Evolutionary conservation across 2,797 vertebrate genomes (phyloP).

Genomic region (Salarias fasciatus): DNA sequence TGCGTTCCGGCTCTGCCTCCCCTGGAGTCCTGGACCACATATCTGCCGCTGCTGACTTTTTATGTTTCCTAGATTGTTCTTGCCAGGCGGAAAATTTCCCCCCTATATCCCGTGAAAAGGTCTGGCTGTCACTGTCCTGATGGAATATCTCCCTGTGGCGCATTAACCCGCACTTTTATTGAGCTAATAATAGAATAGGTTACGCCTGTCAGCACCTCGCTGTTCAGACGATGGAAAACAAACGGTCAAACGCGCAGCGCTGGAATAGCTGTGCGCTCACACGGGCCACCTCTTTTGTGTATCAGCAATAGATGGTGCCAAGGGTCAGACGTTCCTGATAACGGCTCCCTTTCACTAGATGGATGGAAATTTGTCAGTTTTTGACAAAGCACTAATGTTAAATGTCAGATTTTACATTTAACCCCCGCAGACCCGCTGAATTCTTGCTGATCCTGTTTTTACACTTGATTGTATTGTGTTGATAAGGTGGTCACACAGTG

Average conservation of each 20-base stretch:
- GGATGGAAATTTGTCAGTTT: constrained; percentile 23
- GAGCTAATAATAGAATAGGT: constrained; percentile 86
- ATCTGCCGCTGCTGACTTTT: constrained; percentile 65
- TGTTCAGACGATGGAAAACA: constrained; percentile 74
- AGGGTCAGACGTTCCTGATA: constrained; percentile 37
- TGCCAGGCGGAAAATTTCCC: constrained; percentile 71
- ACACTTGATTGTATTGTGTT: constrained; percentile 6
- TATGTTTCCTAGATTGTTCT: constrained; percentile 71
- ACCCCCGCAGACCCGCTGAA: constrained; percentile 1
- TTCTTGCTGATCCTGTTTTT: constrained; percentile 17
- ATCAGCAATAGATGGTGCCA: constrained; percentile 20
- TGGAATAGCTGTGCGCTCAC: constrained; percentile 44
- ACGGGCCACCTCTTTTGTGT: constrained; percentile 47
- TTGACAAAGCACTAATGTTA: background rate
- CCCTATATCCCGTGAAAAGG: constrained; percentile 75
- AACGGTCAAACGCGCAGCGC: constrained; percentile 63
- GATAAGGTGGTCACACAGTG: no score
- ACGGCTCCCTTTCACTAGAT: constrained; percentile 28
- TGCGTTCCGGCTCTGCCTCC: constrained; percentile 13
- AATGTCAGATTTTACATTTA: constrained; percentile 15
- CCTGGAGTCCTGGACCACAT: constrained; percentile 29
- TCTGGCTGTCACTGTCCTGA: constrained; percentile 82
- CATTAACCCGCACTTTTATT: constrained; percentile 81
- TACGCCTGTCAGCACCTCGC: constrained; percentile 82
- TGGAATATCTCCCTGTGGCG: constrained; percentile 83